These are phyloP conservation scores for Pherbina coryleti DNA, from an alignment of 2,888 invertebrate species.

Conservation along the genomic window DNA sequence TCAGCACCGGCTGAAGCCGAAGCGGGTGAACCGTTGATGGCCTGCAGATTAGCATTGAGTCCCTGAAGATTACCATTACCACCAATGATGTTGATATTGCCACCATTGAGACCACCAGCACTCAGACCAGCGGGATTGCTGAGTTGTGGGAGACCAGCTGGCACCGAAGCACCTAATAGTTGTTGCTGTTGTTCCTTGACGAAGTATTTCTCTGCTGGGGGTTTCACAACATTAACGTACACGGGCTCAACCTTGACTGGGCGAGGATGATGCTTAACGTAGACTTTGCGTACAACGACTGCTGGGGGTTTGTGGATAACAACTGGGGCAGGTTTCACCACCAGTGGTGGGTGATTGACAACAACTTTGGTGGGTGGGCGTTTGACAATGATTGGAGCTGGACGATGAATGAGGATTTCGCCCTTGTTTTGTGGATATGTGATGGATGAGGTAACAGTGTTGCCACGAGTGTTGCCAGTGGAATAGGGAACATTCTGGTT, in stretches of 20 bases:
- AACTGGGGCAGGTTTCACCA: constrained; percentile 68
- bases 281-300: constrained; percentile 66
- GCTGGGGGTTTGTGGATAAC: constrained; percentile 68
- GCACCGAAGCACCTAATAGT: constrained; percentile 27
- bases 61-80: not conserved
- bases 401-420: constrained; percentile 67
- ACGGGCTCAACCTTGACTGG: constrained; percentile 68
- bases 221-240: constrained; percentile 67
- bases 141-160: constrained; percentile 21
- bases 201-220: constrained; percentile 67
- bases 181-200: constrained; percentile 65
- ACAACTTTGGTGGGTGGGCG: constrained; percentile 67
- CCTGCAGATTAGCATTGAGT: not conserved
- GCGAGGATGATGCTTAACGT: constrained; percentile 65
- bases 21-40: constrained; percentile 45
- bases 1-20: constrained; percentile 55
- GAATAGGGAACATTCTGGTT: constrained; percentile 59
- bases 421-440: constrained; percentile 66
- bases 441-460: constrained; percentile 61
- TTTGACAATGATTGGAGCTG: constrained; percentile 67
- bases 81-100: not conserved
- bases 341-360: constrained; percentile 67
- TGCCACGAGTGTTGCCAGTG: constrained; percentile 60
- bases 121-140: constrained; percentile 22
- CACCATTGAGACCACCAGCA: constrained; percentile 9